Base-by-base conservation (phyloP, 2,888 invertebrate species). In the Tromatobia lineatoria region DNA sequence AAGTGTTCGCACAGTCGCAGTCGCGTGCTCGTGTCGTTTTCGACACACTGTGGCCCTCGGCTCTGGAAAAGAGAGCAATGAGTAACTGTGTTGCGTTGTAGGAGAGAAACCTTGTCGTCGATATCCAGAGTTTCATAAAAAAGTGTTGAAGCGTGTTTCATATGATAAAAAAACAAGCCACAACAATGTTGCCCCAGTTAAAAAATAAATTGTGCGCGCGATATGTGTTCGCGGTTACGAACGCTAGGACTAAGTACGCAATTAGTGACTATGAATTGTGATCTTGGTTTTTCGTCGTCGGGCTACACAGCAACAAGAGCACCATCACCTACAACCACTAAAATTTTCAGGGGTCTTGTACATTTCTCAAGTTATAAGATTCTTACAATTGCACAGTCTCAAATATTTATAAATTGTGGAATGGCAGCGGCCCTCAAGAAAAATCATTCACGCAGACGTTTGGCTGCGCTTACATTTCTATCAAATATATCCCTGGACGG, bases 401-500 rank as follows among this genome's bases (percentile, higher is more conserved):
- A 78, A 81, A 54, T 47, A 71, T 52, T 76, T 20, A 74, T 61
- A 75, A 18, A 57, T 64, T 64, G 82, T 85, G 87, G 87, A 92
- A 95, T 95, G 95, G 95, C 95, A 94, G 94, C 94, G 91, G 94
- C 94, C 89, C 90, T 94, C 88, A 95, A 94, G 92, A 94, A 94
- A 90, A 94, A 94, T 91, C 96, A 96, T 94, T 97, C 97, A 91
- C 96, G 97, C 92, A 96, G 98, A 94, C 96, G 98, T 94, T 96
- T 98, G 90, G 98, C 98, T 92, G 99, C 99, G 89, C 96, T 98
- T 91, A 97, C 98, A 92, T 99, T 99, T 95, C 95, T 99, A 90
- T 97, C 98, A 76, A 99, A 99, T 94, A 99, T 99, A 93, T 98
- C 99, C 86, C 95, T 99, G 86, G 98, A 99, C 95, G 99, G 99